Evolutionary conservation across 1,140 invertebrate species (phyloP).

Genomic region (Chrysopa pallens): DNA sequence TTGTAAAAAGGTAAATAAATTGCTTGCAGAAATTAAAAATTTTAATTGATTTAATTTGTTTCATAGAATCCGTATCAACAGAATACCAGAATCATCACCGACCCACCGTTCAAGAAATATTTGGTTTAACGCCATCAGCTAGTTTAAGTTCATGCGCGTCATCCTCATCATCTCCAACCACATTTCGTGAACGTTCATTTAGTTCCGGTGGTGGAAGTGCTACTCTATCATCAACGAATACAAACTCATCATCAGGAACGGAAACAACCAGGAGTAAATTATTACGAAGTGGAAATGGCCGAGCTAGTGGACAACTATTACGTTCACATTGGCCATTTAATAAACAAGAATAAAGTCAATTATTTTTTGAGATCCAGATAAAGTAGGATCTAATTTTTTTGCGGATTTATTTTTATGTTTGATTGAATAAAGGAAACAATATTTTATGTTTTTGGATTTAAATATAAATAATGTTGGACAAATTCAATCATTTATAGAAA

Average conservation of each 20-base stretch:
- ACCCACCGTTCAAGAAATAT: constrained; percentile 28
- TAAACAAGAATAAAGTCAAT: constrained; percentile 16
- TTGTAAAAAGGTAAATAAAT: too few species aligned
- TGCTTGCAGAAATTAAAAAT: too few species aligned
- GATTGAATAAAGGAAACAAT: too few species aligned
- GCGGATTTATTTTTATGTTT: too few species aligned
- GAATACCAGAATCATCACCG: constrained; percentile 15
- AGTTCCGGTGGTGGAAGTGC: constrained; percentile 22
- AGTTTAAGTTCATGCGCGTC: constrained; percentile 27
- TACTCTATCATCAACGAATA: constrained; percentile 13
- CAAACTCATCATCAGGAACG: not conserved
- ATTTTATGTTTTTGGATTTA: too few species aligned
- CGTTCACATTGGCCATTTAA: constrained; percentile 25
- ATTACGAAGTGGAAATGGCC: too few species aligned
- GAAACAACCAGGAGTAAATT: too few species aligned
- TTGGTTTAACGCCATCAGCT: constrained; percentile 26
- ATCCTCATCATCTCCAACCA: constrained; percentile 23
- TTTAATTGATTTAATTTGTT: constrained; percentile 1
- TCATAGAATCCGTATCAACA: constrained; percentile 22
- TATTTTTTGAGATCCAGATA: too few species aligned
- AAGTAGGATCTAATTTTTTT: too few species aligned
- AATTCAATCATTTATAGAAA: too few species aligned
- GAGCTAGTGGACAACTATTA: constrained; percentile 1
- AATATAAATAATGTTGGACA: too few species aligned
- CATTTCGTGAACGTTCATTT: constrained; percentile 22